Percentiles rank a stretch among this genome's conserved stretches.
Evolutionary conservation across 2,797 vertebrate genomes (phyloP).

Genomic region (Pantherophis alleghaniensis): DNA sequence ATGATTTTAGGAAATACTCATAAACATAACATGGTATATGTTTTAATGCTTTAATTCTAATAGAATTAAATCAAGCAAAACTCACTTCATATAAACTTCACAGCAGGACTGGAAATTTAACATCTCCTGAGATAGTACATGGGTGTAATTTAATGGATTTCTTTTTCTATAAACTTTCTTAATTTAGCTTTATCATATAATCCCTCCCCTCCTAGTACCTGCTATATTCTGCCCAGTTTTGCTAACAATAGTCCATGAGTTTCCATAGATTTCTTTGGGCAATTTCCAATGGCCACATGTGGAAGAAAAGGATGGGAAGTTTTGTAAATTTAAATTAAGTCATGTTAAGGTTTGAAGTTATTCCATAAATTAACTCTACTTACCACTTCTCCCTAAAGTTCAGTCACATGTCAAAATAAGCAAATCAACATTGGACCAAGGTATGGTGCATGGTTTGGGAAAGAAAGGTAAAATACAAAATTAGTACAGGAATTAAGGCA

Average conservation of each 20-base stretch:
- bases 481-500: conserved; percentile 1
- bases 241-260: not conserved
- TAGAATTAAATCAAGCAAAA: not conserved
- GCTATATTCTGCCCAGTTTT: not conserved
- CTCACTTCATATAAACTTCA: not conserved
- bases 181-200: not conserved
- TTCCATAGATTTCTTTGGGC: not conserved
- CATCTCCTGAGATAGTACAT: not conserved
- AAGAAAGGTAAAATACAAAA: conserved; percentile 41
- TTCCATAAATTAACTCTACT: conserved; percentile 59
- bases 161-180: not conserved
- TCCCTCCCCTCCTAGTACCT: not conserved
- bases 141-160: not conserved
- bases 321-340: not conserved
- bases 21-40: not conserved
- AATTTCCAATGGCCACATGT: not conserved
- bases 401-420: conserved; percentile 52
- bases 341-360: not conserved
- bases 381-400: conserved; percentile 84
- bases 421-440: conserved; percentile 52
- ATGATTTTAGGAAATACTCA: not conserved
- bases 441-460: conserved; percentile 39
- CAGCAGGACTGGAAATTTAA: not conserved
- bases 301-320: not conserved
- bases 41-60: not conserved